Base-by-base conservation (phyloP, 1,140 invertebrate species). In the Mycetomoellerius zeteki region DNA sequence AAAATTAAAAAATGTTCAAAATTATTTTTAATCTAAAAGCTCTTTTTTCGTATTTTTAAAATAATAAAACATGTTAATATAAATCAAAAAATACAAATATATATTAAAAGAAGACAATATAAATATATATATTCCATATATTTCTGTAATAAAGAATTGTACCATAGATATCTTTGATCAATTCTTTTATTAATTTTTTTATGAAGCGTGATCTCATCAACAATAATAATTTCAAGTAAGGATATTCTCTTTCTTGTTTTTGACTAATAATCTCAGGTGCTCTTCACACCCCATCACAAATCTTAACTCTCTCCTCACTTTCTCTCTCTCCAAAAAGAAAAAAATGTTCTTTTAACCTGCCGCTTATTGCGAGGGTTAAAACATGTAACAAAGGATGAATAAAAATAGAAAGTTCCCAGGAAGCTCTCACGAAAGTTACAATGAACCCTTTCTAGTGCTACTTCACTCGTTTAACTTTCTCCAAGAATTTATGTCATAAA, bases 281-380 rank as follows among this genome's bases (percentile, higher is more conserved):
- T 33, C 5, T 19, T 12, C n/a, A n/a, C n/a, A 60, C 21, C 12
- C n/a, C 82, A 86, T 90, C 88, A 92, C 91, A 93, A 93, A 94
- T 94, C 91, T 93, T 33, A 91, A 93, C 90, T 93, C 92, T 94
- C 93, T 93, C 93, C 65, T 86, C 54, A 89, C 93, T 94, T 94
- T 94, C 93, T 90, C 93, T 76, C 85, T 76, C 80, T 24, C n/a
- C 8, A 10, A 92, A 93, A 91, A 89, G 82, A 88, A 56, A 56
- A 60, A 73, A 33, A 10, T 33, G n/a, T 27, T 64, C 91, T 90
- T 92, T 73, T 58, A 33, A 85, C 92, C 89, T 92, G 86, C 86
- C 89, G 85, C 86, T 95, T 95, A 94, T 94, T 95, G 90, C 89
- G 91, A 93, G 92, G 94, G 94, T 94, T 94, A 93, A 87, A 86